Conservation (phyloP, 2,113 vertebrate genomes). For the Mormyrus iriodes region DNA sequence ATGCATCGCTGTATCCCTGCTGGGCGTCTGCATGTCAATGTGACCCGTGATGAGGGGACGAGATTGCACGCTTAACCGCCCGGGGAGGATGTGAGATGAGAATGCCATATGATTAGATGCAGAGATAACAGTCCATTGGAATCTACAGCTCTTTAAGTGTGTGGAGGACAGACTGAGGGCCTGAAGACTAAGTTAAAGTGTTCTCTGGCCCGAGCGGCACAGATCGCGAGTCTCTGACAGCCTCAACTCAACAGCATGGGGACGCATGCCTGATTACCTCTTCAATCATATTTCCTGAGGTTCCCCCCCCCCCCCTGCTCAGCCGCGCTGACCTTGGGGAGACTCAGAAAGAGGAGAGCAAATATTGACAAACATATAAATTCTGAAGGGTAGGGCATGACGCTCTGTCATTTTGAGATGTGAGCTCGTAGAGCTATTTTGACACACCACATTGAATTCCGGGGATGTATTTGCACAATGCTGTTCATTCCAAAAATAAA, state of each 20-base stretch:
- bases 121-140: not conserved
- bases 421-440: not conserved
- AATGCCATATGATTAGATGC: not conserved
- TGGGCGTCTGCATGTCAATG: not conserved
- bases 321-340: constrained; percentile 19
- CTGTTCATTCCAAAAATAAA: not conserved
- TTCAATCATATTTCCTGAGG: constrained; percentile 26
- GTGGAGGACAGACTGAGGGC: not conserved
- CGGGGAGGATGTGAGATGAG: not conserved
- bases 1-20: not conserved
- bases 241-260: not conserved
- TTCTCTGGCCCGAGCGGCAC: not conserved
- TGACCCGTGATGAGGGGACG: not conserved
- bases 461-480: constrained; percentile 5
- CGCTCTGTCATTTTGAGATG: constrained; percentile 21
- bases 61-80: not conserved
- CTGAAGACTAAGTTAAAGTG: not conserved
- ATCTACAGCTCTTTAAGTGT: not conserved
- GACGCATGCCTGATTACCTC: constrained; percentile 16
- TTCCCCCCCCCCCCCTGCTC: not conserved
- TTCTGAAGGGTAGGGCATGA: constrained; percentile 16
- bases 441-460: not conserved
- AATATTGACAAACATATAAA: constrained; percentile 29
- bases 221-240: not conserved
- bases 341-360: constrained; percentile 17